Evolutionary conservation across 53 echinoderm and acorn worm genomes (phyloP), one percentile per base, ranked within the genome.

Genomic region (Glandiceps talaboti): DNA sequence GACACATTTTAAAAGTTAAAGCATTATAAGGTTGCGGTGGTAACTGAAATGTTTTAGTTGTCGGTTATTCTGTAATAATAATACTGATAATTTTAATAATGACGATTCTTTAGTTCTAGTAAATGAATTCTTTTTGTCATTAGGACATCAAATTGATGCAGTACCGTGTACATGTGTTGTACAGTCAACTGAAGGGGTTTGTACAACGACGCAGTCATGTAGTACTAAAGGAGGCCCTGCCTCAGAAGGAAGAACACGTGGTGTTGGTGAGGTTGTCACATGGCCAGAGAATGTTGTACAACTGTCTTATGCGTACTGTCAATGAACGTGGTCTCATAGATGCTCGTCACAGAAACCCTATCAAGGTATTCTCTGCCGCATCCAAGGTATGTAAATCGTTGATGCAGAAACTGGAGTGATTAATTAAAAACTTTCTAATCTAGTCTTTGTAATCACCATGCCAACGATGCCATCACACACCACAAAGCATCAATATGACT

Each of bases 301-400:
- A 90, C 86, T 86, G 86, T 32, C 93, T 96, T 80, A 96, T 96
- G 97, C 97, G 93, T 64, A 87, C 86, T 77, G 93, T 96, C 84
- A 90, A 77, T 14, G 97, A 96, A 81, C 87, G 87, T 29, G 97
- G 97, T 0, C 91, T 93, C 0, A 91, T 87, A 30, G 97, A 93
- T 0, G 93, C 92, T 92, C 93, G 97, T 73, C 80, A 85, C 0
- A 84, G 92, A 27, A 99, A 99, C 73, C 99, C 99, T 1, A 94
- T 99, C 84, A 99, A 99, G 75, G 99, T 93, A 1, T 99, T 99
- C 86, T 94, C 99, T 32, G 99, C 93, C 0, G 91, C 89, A 0
- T 99, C 93, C 76, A 99, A 99, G 99, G 99, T 99, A 77, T 1
- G 27, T 28, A n/a, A 6, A 14, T n/a, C n/a, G n/a, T n/a, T n/a